Evolutionary conservation across 2,113 vertebrate species (phyloP), one percentile per base, ranked within the genome.

Genomic region (Microtus montanus): DNA sequence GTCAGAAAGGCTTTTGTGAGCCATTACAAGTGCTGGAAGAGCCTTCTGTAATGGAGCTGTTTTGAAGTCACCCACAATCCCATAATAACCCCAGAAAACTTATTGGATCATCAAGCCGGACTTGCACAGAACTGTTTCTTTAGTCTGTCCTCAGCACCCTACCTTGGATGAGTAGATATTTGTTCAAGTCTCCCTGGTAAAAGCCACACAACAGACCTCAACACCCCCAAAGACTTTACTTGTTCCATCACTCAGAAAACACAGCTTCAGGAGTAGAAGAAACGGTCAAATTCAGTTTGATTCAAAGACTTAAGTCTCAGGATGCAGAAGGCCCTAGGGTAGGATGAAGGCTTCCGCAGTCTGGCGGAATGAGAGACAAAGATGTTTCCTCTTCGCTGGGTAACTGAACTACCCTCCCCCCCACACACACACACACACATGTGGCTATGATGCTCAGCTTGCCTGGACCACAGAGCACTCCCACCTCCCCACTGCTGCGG

Each of bases 381-480:
- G 87, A 33, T 6, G 12, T 7, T 54, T 85, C 24, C 71, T 38
- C 24, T 58, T 22, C 35, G 7, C 12, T 3, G 41, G 58, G 41
- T 58, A 66, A 17, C 0, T 0, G 14, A 30, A 13, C 19, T 2
- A 0, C 1, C 0, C 11, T 7, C 71, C 35, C 35, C 20, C 9
- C 0, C 54, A 58, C 47, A 47, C 47, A 47, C 54, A 58, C 47
- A 47, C 47, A 47, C 47, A 47, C 54, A 54, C 20, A 11, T 33
- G 52, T 52, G 52, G 52, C 13, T 52, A 54, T 0, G 5, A 22
- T 0, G 44, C 80, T 10, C 8, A 49, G 3, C 2, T 17, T 73
- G n/a, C 41, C 10, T 1, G n/a, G 11, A 1, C n/a, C 2, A 2
- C 4, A 6, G 35, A 13, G 19, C 1, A 3, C 14, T 30, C n/a